Evolutionary conservation across 2,797 vertebrate species (phyloP).

Genomic region (Peromyscus eremicus): DNA sequence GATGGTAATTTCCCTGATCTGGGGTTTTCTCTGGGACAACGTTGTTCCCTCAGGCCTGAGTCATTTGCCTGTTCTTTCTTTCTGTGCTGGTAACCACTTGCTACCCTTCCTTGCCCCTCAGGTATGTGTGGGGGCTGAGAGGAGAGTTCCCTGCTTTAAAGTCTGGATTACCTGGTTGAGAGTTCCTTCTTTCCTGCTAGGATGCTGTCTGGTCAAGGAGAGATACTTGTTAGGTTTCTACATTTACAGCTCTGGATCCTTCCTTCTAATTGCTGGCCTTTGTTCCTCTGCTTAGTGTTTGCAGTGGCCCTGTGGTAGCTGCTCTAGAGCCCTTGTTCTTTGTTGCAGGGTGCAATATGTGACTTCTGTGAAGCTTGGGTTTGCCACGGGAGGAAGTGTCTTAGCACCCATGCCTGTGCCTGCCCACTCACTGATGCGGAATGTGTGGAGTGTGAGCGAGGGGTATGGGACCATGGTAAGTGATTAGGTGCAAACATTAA

Average conservation of each 20-base stretch:
- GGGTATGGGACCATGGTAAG: conserved; percentile 98
- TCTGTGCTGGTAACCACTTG: not conserved
- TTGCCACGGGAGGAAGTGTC: conserved; percentile 97
- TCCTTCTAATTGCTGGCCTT: not conserved
- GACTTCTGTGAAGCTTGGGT: conserved; percentile 99
- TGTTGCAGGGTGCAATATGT: conserved; percentile 94
- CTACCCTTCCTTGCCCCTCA: not conserved
- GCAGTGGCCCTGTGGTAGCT: not conserved
- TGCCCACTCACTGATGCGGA: conserved; percentile 96
- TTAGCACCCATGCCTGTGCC: conserved; percentile 95
- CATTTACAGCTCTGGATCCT: not conserved
- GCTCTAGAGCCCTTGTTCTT: not conserved
- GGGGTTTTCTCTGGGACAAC: not conserved
- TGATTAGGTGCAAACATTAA: not conserved
- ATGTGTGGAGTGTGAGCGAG: conserved; percentile 96
- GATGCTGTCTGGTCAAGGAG: not conserved
- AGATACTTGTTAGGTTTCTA: not conserved
- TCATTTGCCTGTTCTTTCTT: not conserved
- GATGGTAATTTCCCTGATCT: not conserved
- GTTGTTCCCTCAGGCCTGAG: not conserved
- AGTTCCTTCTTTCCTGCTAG: not conserved
- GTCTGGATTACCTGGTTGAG: not conserved
- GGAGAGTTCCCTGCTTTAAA: not conserved
- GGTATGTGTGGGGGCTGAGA: not conserved
- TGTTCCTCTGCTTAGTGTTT: not conserved